Percentiles rank a stretch among this genome's conserved stretches.
phyloP scores from a whole-genome alignment of 2,113 vertebrate species.

The Coturnix japonica region DNA sequence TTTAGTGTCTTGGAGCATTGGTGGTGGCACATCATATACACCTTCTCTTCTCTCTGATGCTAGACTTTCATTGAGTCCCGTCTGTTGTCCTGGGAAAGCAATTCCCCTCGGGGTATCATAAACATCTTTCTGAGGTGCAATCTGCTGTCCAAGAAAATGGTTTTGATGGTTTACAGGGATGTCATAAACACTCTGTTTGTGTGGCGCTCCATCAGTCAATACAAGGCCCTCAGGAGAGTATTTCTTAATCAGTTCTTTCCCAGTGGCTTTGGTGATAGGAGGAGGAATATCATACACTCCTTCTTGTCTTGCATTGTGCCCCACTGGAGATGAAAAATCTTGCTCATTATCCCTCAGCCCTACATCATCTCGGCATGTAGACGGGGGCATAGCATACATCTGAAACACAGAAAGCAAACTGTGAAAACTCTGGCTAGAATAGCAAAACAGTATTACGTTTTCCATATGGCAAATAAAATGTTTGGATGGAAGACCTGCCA shows the following conservation, averaged over 20 bases:
- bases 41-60: slow-evolving; percentile 76
- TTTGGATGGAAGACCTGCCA: neutral
- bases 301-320: slow-evolving; percentile 75
- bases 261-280: slow-evolving; percentile 74
- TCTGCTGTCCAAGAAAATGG: slow-evolving; percentile 65
- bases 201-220: slow-evolving; percentile 33
- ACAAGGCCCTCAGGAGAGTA: slow-evolving; percentile 78
- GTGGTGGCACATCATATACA: slow-evolving; percentile 87
- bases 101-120: slow-evolving; percentile 90
- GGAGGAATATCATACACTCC: slow-evolving; percentile 93
- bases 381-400: slow-evolving; percentile 84
- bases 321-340: slow-evolving; percentile 85
- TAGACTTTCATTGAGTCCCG: slow-evolving; percentile 63
- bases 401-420: slow-evolving; percentile 63
- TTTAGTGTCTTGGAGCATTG: slow-evolving; percentile 76
- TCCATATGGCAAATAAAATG: neutral
- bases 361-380: slow-evolving; percentile 74
- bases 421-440: neutral
- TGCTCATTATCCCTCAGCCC: slow-evolving; percentile 83
- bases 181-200: slow-evolving; percentile 81
- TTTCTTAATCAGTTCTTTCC: slow-evolving; percentile 72
- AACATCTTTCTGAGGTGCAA: slow-evolving; percentile 80
- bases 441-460: neutral
- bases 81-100: slow-evolving; percentile 73
- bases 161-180: slow-evolving; percentile 73